Percentiles rank a stretch among this genome's conserved stretches.
These are phyloP conservation scores for Albula goreensis DNA, from an alignment of 2,113 vertebrate species.

Conservation along the genomic window DNA sequence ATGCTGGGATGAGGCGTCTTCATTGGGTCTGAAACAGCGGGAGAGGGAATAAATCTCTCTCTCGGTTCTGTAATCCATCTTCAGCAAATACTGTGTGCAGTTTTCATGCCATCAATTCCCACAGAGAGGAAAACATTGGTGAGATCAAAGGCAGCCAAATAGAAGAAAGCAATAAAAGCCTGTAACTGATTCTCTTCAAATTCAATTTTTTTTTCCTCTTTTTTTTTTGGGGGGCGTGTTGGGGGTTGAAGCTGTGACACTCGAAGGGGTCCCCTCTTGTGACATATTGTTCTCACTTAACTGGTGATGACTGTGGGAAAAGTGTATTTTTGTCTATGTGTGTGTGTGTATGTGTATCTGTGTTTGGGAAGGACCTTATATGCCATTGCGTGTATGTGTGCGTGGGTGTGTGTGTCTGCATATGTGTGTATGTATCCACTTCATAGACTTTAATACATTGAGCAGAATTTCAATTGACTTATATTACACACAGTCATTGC, in stretches of 20 bases:
- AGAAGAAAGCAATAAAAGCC: background rate
- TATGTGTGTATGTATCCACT: background rate
- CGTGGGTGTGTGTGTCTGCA: background rate
- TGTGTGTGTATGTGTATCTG: no score
- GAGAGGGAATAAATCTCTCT: background rate
- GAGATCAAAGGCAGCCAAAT: background rate
- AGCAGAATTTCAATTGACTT: no score
- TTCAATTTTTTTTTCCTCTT: background rate
- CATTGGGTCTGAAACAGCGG: background rate
- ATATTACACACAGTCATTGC: no score
- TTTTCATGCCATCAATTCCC: background rate
- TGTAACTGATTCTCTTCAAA: slow-evolving; percentile 1
- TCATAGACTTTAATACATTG: no score
- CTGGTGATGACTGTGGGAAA: background rate
- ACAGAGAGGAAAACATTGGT: background rate
- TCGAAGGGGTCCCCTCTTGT: background rate
- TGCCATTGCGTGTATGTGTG: background rate
- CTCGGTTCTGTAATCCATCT: background rate
- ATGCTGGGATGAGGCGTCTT: background rate
- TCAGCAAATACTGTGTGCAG: background rate
- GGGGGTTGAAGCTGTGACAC: background rate
- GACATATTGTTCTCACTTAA: background rate
- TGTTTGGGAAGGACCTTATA: no score
- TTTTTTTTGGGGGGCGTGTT: no score
- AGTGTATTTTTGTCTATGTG: background rate